Evolutionary conservation across 2,113 vertebrate species (phyloP).

Genomic region (Pithys albifrons): DNA sequence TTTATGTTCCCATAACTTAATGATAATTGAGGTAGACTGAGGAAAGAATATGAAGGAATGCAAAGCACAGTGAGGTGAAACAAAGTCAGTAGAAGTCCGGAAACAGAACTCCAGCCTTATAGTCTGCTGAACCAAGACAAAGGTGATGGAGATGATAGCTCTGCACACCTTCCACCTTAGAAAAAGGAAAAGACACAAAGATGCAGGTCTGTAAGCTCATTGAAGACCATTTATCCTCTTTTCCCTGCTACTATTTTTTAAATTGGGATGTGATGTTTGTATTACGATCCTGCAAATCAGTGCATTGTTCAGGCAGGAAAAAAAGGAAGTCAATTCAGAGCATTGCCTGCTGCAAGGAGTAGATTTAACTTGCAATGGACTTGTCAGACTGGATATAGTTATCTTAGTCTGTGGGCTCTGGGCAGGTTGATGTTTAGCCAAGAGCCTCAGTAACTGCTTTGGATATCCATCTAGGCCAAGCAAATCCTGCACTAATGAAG

Average conservation of each 20-base stretch:
- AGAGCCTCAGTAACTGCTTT: neutral
- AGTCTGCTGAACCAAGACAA: neutral
- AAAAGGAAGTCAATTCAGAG: neutral
- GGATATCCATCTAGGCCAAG: neutral
- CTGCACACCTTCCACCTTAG: neutral
- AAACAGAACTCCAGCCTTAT: neutral
- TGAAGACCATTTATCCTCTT: neutral
- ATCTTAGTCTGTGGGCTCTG: neutral
- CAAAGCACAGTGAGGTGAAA: neutral
- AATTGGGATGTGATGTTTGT: neutral
- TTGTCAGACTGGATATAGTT: neutral
- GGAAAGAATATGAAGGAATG: neutral
- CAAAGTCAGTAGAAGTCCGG: neutral
- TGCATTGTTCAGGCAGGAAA: neutral
- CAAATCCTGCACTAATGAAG: neutral
- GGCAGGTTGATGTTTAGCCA: neutral
- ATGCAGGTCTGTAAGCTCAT: neutral
- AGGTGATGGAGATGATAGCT: neutral
- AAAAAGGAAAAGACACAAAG: neutral
- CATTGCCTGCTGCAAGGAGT: neutral
- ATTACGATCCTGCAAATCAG: neutral
- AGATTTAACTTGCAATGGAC: neutral
- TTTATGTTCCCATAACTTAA: neutral
- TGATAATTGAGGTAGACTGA: neutral
- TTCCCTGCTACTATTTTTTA: neutral